Percentiles rank a stretch among this genome's conserved stretches.
Evolutionary conservation across 1,140 invertebrate genomes (phyloP).

Genomic region (Tribolium castaneum): DNA sequence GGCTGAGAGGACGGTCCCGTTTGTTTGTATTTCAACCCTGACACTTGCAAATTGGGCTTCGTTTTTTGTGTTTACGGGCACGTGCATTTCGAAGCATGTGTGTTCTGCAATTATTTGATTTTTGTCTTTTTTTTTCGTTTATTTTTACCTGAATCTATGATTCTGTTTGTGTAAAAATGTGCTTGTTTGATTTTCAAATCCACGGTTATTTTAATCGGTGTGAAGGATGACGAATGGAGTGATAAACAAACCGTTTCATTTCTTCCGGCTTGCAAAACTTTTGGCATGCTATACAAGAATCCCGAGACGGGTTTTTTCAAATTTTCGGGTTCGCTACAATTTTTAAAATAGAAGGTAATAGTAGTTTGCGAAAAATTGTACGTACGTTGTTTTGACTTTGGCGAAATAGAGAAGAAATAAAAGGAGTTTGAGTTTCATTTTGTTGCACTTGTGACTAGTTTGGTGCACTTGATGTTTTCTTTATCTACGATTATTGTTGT

Average conservation of each 20-base stretch:
- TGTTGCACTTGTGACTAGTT: slow-evolving; percentile 4
- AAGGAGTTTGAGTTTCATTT: slow-evolving; percentile 33
- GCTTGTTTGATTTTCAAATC: slow-evolving; percentile 57
- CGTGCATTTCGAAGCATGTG: slow-evolving; percentile 55
- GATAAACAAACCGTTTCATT: slow-evolving; percentile 59
- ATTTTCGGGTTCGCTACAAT: slow-evolving; percentile 31
- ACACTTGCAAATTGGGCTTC: slow-evolving; percentile 54
- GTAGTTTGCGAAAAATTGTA: not conserved
- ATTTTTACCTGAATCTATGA: slow-evolving; percentile 51
- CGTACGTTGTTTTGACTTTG: not conserved
- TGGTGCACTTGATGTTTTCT: not conserved
- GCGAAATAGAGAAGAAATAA: not conserved
- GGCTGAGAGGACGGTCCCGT: slow-evolving; percentile 64
- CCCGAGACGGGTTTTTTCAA: slow-evolving; percentile 44
- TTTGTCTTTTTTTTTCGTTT: not conserved
- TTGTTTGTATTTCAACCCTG: slow-evolving; percentile 64
- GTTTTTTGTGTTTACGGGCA: slow-evolving; percentile 47
- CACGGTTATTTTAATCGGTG: slow-evolving; percentile 49
- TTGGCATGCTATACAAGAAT: slow-evolving; percentile 55
- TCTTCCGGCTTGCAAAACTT: slow-evolving; percentile 53
- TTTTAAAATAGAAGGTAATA: not conserved
- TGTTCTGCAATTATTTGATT: slow-evolving; percentile 46
- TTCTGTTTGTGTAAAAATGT: slow-evolving; percentile 48
- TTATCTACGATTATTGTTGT: slow-evolving; percentile 17
- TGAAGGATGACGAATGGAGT: slow-evolving; percentile 44